Percentiles rank a stretch among this genome's conserved stretches.
phyloP scores from a whole-genome alignment of 2,888 invertebrate genomes.

The Gerris lacustris region DNA sequence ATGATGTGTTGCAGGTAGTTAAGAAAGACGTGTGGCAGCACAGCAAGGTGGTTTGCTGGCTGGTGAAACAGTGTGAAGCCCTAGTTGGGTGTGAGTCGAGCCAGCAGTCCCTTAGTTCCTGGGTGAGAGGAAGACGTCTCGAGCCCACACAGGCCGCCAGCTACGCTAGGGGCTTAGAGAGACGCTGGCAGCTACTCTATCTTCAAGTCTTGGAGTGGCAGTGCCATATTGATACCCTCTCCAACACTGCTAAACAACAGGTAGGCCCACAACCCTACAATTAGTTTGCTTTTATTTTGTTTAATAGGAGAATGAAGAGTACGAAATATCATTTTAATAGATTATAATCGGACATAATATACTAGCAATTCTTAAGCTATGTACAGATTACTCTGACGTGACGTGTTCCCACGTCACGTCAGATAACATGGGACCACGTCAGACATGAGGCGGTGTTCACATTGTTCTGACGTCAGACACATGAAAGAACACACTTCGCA shows the following conservation, averaged over 20 bases:
- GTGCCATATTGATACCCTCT: constrained; percentile 73
- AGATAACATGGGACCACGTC: no score
- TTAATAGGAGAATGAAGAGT: background rate
- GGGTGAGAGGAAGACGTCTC: constrained; percentile 40
- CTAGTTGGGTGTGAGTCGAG: constrained; percentile 35
- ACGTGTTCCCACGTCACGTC: no score
- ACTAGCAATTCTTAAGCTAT: no score
- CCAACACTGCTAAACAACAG: constrained; percentile 43
- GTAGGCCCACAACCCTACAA: constrained; percentile 34
- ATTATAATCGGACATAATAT: no score
- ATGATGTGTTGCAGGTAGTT: constrained; percentile 55
- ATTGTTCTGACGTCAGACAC: no score
- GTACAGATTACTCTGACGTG: no score
- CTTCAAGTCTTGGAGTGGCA: constrained; percentile 84
- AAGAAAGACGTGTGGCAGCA: constrained; percentile 88
- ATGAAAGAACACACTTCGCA: no score
- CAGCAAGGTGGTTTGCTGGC: constrained; percentile 67
- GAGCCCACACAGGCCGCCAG: constrained; percentile 36
- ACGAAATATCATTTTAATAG: background rate
- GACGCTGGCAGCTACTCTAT: constrained; percentile 82
- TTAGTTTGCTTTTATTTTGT: background rate
- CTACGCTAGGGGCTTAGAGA: constrained; percentile 60
- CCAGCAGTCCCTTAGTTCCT: constrained; percentile 36
- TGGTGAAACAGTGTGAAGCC: constrained; percentile 61
- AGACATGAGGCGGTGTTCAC: no score